Conservation (phyloP, 2,113 vertebrate species). For the Anthoscopus minutus region DNA sequence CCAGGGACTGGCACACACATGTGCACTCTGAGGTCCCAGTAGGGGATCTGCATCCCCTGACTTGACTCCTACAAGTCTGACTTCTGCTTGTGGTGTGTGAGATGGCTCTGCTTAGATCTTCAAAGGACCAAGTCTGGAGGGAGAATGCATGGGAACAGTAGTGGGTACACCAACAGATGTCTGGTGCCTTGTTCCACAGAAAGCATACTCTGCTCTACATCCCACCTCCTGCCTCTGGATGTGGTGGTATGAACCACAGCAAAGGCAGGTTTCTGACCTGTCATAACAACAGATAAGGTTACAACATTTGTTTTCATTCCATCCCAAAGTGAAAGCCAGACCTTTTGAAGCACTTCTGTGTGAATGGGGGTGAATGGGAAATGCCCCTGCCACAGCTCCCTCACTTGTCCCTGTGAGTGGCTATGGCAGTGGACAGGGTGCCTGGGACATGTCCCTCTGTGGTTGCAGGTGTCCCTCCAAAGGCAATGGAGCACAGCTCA, state of each 20-base stretch:
- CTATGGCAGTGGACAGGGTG: fast-evolving
- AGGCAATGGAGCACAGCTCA: background rate
- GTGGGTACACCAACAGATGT: background rate
- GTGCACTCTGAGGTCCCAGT: background rate
- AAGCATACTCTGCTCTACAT: fast-evolving
- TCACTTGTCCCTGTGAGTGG: fast-evolving
- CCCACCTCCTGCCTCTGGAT: background rate
- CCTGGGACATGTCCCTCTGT: fast-evolving
- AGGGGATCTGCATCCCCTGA: fast-evolving
- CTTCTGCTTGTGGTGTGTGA: background rate
- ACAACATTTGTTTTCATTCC: slow-evolving; percentile 7
- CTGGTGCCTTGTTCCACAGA: background rate
- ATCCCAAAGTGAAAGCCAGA: background rate
- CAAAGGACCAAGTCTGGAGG: background rate
- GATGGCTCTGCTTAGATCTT: background rate
- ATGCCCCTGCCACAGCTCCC: background rate
- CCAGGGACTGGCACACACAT: background rate
- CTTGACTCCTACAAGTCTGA: background rate
- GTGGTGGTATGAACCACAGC: background rate
- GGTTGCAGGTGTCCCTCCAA: background rate
- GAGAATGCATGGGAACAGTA: background rate
- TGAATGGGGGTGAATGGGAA: background rate
- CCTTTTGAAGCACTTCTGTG: background rate
- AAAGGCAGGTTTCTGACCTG: background rate
- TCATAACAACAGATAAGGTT: background rate